A percentile compares a stretch with the other conserved stretches of the same genome.
Evolutionary conservation across 2,888 invertebrate species (phyloP).

Genomic region (Synanthedon myopaeformis): DNA sequence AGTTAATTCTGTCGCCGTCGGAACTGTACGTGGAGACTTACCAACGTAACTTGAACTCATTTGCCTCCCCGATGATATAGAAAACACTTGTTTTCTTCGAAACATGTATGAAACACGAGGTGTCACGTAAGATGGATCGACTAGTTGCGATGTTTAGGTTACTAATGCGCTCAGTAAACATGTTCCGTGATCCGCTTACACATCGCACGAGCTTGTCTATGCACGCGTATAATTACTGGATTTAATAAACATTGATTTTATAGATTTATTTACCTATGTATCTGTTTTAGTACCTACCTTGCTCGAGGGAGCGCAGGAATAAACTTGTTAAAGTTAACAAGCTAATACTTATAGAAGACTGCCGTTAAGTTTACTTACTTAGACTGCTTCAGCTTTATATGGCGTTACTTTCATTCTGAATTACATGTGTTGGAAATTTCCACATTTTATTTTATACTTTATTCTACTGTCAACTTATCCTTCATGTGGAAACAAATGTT

Average conservation of each 20-base stretch:
- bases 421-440: too few species aligned
- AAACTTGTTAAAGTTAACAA: too few species aligned
- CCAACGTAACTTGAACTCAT: constrained; percentile 26
- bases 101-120: constrained; percentile 8
- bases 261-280: too few species aligned
- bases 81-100: constrained; percentile 2
- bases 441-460: too few species aligned
- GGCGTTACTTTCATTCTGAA: too few species aligned
- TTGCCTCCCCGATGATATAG: constrained; percentile 5
- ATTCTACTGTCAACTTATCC: too few species aligned
- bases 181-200: constrained; percentile 43
- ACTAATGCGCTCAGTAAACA: constrained; percentile 48
- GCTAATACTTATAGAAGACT: too few species aligned
- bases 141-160: constrained; percentile 37
- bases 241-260: constrained; percentile 8
- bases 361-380: too few species aligned
- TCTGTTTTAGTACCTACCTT: too few species aligned
- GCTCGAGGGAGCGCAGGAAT: too few species aligned
- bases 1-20: constrained; percentile 36
- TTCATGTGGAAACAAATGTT: too few species aligned
- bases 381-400: too few species aligned
- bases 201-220: constrained; percentile 12
- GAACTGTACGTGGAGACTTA: constrained; percentile 17
- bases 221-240: constrained; percentile 20
- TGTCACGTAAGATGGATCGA: constrained; percentile 19